These are phyloP conservation scores for Drosophila carrolli DNA, from an alignment of 1,140 invertebrate genomes.

Conservation along the genomic window DNA sequence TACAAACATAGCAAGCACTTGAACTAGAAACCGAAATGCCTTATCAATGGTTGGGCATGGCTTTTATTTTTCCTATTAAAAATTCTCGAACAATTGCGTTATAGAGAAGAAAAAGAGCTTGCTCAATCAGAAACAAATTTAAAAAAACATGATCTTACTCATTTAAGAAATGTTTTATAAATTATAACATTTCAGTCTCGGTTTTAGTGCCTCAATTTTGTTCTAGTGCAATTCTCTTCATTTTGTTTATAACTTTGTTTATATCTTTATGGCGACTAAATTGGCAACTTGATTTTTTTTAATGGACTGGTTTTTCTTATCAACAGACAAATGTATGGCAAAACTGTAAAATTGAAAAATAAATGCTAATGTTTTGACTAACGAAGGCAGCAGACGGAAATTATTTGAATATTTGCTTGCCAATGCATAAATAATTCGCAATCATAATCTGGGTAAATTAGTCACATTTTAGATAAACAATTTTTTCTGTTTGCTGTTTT, in stretches of 20 bases:
- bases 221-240: conserved; percentile 13
- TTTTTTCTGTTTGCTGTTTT: neutral
- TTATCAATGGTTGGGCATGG: conserved; percentile 40
- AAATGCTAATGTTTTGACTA: conserved; percentile 24
- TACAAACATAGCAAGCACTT: conserved; percentile 31
- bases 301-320: conserved; percentile 34
- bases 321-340: conserved; percentile 9
- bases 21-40: conserved; percentile 43
- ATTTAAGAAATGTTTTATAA: too few relatives aligned
- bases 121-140: neutral
- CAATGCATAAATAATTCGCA: conserved; percentile 20
- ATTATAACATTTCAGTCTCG: neutral
- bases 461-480: neutral
- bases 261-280: conserved; percentile 32
- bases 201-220: neutral
- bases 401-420: conserved; percentile 28
- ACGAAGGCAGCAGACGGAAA: conserved; percentile 15
- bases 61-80: conserved; percentile 8
- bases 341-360: conserved; percentile 22
- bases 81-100: neutral
- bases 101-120: neutral
- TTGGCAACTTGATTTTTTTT: conserved; percentile 44
- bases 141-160: too few relatives aligned
- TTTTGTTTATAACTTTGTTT: conserved; percentile 40
- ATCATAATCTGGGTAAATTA: conserved; percentile 9